Evolutionary conservation across 2,888 invertebrate species (phyloP).

Genomic region (Rhimphoctona megacephalus): DNA sequence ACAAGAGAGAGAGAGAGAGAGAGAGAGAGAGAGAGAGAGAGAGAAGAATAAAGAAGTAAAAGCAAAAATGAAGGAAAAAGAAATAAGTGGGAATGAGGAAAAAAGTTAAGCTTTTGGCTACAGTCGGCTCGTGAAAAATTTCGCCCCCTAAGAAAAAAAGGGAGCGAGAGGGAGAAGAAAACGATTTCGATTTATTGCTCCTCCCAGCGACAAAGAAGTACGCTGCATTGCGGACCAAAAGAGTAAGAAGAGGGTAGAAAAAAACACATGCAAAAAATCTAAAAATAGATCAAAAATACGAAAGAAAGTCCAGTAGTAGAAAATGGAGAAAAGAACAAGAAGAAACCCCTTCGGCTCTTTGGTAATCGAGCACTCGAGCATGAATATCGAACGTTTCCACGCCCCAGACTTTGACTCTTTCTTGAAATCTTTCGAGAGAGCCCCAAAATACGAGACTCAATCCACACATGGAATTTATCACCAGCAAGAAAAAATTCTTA

Average conservation of each 20-base stretch:
- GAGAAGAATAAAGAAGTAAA: background rate
- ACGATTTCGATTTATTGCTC: constrained; percentile 62
- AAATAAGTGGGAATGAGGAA: background rate
- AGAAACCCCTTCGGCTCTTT: constrained; percentile 45
- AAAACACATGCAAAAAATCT: background rate
- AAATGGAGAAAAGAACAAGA: constrained; percentile 29
- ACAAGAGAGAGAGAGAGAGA: background rate
- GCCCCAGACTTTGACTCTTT: constrained; percentile 46
- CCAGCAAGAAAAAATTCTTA: background rate
- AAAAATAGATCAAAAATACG: constrained; percentile 26
- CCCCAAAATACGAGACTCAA: constrained; percentile 12
- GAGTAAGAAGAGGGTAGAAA: constrained; percentile 9
- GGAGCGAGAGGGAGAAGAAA: constrained; percentile 18
- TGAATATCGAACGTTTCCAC: constrained; percentile 64
- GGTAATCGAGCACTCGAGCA: constrained; percentile 63
- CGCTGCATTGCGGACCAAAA: constrained; percentile 58
- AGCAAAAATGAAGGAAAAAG: background rate
- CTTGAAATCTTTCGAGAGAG: constrained; percentile 24
- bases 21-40: background rate
- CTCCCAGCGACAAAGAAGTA: constrained; percentile 42
- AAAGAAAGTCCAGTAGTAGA: constrained; percentile 45
- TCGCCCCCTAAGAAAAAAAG: constrained; percentile 16
- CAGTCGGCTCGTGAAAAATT: constrained; percentile 33
- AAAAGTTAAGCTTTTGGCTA: constrained; percentile 26
- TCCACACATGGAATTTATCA: constrained; percentile 6